phyloP scores from a whole-genome alignment of 2,797 vertebrate species.

The Bryconaethiops microstoma region DNA sequence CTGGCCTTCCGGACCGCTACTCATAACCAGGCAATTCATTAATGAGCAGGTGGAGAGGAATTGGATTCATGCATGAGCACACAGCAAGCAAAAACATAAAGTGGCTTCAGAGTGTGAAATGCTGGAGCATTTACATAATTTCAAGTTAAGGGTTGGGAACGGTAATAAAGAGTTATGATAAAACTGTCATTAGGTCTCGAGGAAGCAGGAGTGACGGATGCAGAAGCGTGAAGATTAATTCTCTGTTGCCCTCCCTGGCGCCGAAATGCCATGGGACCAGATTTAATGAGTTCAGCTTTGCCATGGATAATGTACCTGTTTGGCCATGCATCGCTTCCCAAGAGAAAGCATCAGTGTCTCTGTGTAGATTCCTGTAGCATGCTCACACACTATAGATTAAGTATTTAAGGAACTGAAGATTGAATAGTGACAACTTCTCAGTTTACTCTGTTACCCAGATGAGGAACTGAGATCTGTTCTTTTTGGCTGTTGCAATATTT shows the following conservation, averaged over 20 bases:
- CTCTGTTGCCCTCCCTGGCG: slow-evolving; percentile 62
- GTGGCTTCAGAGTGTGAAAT: slow-evolving; percentile 68
- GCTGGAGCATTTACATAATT: slow-evolving; percentile 76
- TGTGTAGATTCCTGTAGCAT: slow-evolving; percentile 24
- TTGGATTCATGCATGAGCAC: slow-evolving; percentile 76
- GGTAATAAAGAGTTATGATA: slow-evolving; percentile 80
- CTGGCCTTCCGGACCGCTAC: slow-evolving; percentile 64
- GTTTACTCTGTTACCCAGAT: not conserved
- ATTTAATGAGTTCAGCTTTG: slow-evolving; percentile 72
- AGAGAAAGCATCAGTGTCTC: slow-evolving; percentile 16
- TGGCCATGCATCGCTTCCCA: slow-evolving; percentile 35
- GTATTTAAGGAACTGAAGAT: slow-evolving; percentile 31
- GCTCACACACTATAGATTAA: slow-evolving; percentile 31
- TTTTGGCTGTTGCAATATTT: not conserved
- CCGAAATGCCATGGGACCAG: slow-evolving; percentile 72
- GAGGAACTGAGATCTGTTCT: not conserved
- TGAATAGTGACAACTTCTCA: slow-evolving; percentile 6
- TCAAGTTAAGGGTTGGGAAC: slow-evolving; percentile 64
- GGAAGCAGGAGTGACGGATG: slow-evolving; percentile 59
- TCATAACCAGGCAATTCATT: slow-evolving; percentile 81
- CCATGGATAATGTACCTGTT: slow-evolving; percentile 63
- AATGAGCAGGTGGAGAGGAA: slow-evolving; percentile 72
- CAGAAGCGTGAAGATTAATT: slow-evolving; percentile 69
- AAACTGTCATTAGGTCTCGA: slow-evolving; percentile 74
- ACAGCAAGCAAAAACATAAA: slow-evolving; percentile 70